These are phyloP conservation scores for Metacarcinus magister DNA, from an alignment of 2,888 invertebrate species.

Conservation along the genomic window DNA sequence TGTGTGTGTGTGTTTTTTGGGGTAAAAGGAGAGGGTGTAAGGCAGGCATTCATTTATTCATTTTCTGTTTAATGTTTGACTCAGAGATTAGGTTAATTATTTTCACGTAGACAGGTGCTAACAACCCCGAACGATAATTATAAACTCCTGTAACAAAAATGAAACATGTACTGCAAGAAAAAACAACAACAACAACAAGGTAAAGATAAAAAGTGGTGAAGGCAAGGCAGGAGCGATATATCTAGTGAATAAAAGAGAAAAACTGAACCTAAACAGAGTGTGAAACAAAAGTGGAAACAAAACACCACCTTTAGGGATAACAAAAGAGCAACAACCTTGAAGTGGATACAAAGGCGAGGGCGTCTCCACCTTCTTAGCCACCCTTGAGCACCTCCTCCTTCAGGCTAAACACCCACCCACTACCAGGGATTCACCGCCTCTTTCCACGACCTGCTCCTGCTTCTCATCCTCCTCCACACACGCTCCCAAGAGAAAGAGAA, in stretches of 20 bases:
- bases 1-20: not conserved
- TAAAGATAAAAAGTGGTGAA: not conserved
- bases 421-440: constrained; percentile 44
- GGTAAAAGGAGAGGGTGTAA: too few species aligned
- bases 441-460: constrained; percentile 38
- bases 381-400: not conserved
- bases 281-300: not conserved
- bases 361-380: not conserved
- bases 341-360: not conserved
- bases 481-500: not conserved
- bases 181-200: not conserved
- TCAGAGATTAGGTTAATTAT: not conserved
- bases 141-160: not conserved
- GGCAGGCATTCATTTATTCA: too few species aligned
- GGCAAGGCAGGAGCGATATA: not conserved
- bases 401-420: not conserved
- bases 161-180: not conserved
- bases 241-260: not conserved
- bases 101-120: not conserved
- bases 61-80: not conserved
- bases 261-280: not conserved
- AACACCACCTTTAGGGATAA: not conserved
- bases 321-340: not conserved
- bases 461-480: not conserved
- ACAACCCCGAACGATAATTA: not conserved